Conservation (phyloP, 2,888 invertebrate species). For the Campopleginae sp. region DNA sequence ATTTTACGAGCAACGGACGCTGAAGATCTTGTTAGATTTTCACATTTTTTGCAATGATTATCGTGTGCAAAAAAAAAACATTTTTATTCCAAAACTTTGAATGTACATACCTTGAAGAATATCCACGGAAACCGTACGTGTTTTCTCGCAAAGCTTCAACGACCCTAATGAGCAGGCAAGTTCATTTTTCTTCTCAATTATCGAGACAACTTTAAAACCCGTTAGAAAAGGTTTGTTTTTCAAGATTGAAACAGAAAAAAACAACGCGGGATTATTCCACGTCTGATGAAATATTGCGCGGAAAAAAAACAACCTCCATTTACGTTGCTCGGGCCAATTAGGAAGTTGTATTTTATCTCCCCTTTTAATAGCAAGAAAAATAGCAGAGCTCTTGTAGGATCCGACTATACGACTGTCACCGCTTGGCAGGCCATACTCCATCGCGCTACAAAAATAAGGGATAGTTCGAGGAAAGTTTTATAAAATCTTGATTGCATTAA, state of each 20-base stretch:
- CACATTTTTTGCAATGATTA: slow-evolving; percentile 22
- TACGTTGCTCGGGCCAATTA: slow-evolving; percentile 36
- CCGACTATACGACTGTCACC: slow-evolving; percentile 25
- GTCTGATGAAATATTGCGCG: background rate
- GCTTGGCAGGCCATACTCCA: slow-evolving; percentile 14
- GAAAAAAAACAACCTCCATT: background rate
- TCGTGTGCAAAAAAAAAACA: slow-evolving; percentile 10
- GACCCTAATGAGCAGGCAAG: background rate
- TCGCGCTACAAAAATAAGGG: slow-evolving; percentile 19
- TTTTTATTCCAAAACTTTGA: background rate
- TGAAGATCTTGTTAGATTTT: slow-evolving; percentile 11
- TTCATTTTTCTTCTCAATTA: slow-evolving; percentile 1
- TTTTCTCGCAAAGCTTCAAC: background rate
- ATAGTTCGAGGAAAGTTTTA: slow-evolving; percentile 26
- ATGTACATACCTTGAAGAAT: background rate
- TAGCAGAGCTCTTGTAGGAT: slow-evolving; percentile 25
- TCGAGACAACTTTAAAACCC: background rate
- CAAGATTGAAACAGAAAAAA: background rate
- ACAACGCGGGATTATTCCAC: background rate
- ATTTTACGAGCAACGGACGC: slow-evolving; percentile 22
- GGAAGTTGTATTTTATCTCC: slow-evolving; percentile 9
- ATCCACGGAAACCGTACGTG: background rate
- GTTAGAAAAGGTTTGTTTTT: background rate
- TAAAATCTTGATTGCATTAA: slow-evolving; percentile 24
- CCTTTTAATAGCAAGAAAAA: slow-evolving; percentile 19